These are phyloP conservation scores for Heterodera carotae DNA, from an alignment of 1,140 invertebrate genomes.

Conservation along the genomic window DNA sequence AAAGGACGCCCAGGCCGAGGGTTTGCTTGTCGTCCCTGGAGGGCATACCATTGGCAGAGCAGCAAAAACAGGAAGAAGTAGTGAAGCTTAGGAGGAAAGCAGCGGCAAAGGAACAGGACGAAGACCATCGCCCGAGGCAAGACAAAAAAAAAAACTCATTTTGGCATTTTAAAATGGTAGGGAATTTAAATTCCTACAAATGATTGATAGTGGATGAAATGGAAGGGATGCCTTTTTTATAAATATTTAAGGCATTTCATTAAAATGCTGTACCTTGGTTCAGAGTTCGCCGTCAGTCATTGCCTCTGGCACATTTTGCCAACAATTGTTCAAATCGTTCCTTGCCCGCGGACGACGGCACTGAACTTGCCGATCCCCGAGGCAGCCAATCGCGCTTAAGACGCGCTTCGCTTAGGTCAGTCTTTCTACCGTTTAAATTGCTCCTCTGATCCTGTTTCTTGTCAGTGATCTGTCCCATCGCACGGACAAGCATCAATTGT, in stretches of 20 bases:
- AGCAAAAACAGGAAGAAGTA: slow-evolving; percentile 7
- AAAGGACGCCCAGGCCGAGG: slow-evolving; percentile 19
- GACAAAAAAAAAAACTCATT: too few relatives aligned
- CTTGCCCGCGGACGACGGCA: too few relatives aligned
- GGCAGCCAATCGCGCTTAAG: not conserved
- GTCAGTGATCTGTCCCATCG: not conserved
- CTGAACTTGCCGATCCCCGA: too few relatives aligned
- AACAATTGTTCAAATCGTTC: not conserved
- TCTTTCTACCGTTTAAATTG: not conserved
- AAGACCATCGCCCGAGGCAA: not conserved
- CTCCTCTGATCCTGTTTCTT: not conserved
- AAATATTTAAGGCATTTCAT: too few relatives aligned
- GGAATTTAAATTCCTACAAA: too few relatives aligned
- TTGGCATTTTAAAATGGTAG: too few relatives aligned
- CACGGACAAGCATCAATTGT: too few relatives aligned
- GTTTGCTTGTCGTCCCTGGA: not conserved
- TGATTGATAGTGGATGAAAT: too few relatives aligned
- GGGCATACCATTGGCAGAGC: slow-evolving; percentile 1
- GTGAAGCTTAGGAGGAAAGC: slow-evolving; percentile 4
- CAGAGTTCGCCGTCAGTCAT: not conserved
- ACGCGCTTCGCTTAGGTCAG: not conserved
- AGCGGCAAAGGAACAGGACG: not conserved
- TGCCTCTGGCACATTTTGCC: not conserved
- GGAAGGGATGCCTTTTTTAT: too few relatives aligned
- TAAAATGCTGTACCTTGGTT: not conserved